Percentiles rank a stretch among this genome's conserved stretches.
Conservation (phyloP, 2,113 vertebrate species). For the Macaca mulatta region DNA sequence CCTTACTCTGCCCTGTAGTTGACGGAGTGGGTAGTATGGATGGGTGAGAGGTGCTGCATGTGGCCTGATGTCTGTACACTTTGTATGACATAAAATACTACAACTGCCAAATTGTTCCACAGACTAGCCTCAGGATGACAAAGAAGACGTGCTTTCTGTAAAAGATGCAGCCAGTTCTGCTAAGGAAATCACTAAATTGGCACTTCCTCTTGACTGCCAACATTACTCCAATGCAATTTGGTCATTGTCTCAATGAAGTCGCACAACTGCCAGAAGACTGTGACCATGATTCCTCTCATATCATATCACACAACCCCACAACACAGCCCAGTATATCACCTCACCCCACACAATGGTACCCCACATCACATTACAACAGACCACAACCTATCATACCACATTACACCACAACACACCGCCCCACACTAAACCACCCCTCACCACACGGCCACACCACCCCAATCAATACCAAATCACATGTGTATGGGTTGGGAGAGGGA, state of each 20-base stretch:
- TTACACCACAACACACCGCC: no score
- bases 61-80: neutral
- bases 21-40: no score
- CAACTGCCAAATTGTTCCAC: neutral
- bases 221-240: no score
- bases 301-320: neutral
- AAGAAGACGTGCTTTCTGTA: neutral
- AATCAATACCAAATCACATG: neutral
- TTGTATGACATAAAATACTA: neutral
- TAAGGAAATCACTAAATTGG: neutral
- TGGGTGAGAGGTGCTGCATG: rapidly evolving
- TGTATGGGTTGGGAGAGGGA: neutral
- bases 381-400: neutral
- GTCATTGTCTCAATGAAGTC: neutral
- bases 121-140: neutral
- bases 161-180: neutral
- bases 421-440: neutral
- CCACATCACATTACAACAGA: neutral
- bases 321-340: no score
- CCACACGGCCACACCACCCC: neutral
- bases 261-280: neutral
- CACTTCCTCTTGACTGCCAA: neutral
- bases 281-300: neutral
- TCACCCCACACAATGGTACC: neutral
- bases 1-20: neutral